Base-by-base conservation (phyloP, 2,113 vertebrate species). In the Bufo gargarizans region DNA sequence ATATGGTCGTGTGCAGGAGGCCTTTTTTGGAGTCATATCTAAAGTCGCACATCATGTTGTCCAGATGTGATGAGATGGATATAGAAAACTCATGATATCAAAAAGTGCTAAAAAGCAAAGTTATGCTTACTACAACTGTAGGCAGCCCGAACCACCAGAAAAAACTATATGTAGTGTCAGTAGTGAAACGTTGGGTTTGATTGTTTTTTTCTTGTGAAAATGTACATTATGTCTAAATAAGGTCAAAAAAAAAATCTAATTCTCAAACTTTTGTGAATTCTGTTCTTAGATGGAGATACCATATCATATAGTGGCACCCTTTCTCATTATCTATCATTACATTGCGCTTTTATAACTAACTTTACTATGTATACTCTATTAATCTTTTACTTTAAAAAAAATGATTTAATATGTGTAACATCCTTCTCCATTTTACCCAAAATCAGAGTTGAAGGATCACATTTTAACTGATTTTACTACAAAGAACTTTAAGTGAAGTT, bases 401-500 rank as follows among this genome's bases (percentile, higher is more conserved):
- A 22, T 2, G 17, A 71, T 81, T 58, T 87, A 58, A 45, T 7
- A 6, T 55, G 11, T 81, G 47, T 33, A 76, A 56, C 45, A 77
- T 43, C 58, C 53, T 47, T 74, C 16, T 33, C n/a, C 6, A 43
- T 84, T 58, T 81, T 49, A 20, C 43, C 19, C 1, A 17, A 20
- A 76, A 83, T 88, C 53, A 49, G 59, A 84, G 58, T 56, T 82
- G 80, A 77, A 84, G 22, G 80, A 83, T 67, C 58, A 79, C 85
- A 85, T 90, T 90, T 89, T 90, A 85, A 90, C 90, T 16, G 33
- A 86, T 89, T 91, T 90, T 92, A 91, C 16, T 90, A n/a, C 80
- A 93, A 88, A 89, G 82, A 78, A 56, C 47, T 82, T 77, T 58
- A 86, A 88, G 86, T 90, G 82, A n/a, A 85, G 33, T 86, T 92